Evolutionary conservation across 2,113 vertebrate species (phyloP).

Genomic region (Otolemur garnettii): DNA sequence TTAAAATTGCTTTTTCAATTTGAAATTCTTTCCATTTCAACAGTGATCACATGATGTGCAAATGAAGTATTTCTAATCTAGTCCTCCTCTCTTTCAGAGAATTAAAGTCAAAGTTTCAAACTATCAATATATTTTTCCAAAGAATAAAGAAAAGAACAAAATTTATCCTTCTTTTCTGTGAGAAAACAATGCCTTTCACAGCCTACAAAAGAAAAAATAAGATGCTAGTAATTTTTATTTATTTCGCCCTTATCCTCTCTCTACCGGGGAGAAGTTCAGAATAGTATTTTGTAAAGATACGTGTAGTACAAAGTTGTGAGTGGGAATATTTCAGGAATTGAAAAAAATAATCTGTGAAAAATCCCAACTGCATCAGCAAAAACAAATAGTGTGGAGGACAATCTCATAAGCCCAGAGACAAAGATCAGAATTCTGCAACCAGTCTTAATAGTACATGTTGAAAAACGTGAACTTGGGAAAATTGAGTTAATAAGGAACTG

Average conservation of each 20-base stretch:
- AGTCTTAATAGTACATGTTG: not conserved
- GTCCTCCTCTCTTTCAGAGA: not conserved
- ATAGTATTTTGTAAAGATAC: not conserved
- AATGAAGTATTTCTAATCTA: not conserved
- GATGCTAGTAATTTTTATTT: not conserved
- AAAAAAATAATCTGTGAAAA: not conserved
- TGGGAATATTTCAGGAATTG: not conserved
- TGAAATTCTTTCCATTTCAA: conserved; percentile 33
- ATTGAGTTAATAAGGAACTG: not conserved
- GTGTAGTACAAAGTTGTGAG: not conserved
- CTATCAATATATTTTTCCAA: not conserved
- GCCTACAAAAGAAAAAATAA: conserved; percentile 42
- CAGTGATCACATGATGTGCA: not conserved
- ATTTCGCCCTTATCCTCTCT: not conserved
- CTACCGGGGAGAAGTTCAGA: not conserved
- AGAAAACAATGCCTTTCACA: not conserved
- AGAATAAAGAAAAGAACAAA: not conserved
- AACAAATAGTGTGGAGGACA: not conserved
- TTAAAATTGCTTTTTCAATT: conserved; percentile 45
- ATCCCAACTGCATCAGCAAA: not conserved
- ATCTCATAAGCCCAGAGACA: not conserved
- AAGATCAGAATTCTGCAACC: not conserved
- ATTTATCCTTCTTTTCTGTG: not conserved
- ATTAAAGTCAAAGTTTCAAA: not conserved
- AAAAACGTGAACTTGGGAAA: conserved; percentile 1